phyloP scores from a whole-genome alignment of 2,888 invertebrate genomes.

The Leptopilina syphax region DNA sequence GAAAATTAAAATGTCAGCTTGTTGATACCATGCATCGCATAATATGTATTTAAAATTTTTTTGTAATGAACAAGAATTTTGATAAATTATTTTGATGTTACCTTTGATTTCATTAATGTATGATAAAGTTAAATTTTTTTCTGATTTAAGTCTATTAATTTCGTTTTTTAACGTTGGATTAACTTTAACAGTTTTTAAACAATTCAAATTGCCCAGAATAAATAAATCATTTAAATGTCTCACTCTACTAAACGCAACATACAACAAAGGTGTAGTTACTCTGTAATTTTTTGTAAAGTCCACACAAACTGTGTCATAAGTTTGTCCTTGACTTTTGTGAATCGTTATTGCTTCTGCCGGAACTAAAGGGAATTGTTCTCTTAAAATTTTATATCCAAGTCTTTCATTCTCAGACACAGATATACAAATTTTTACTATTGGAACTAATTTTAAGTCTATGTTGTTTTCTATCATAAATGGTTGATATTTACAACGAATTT shows the following conservation, averaged over 20 bases:
- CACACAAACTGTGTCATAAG: background rate
- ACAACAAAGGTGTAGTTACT: background rate
- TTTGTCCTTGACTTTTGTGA: conserved; percentile 47
- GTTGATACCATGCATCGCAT: background rate
- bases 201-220: background rate
- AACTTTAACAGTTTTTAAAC: background rate
- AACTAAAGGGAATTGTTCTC: conserved; percentile 46
- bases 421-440: conserved; percentile 20
- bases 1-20: background rate
- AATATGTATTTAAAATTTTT: background rate
- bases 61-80: conserved; percentile 44
- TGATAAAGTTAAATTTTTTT: background rate
- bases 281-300: background rate
- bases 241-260: background rate
- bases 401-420: background rate
- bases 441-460: conserved; percentile 39
- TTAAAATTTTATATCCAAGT: conserved; percentile 11
- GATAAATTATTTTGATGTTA: background rate
- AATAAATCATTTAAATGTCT: background rate
- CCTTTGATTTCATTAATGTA: background rate
- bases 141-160: background rate
- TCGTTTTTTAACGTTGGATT: background rate
- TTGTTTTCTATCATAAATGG: conserved; percentile 34
- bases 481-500: no score
- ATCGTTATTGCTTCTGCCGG: conserved; percentile 50